Evolutionary conservation across 2,888 invertebrate genomes (phyloP).

Genomic region (Mesochorus sp.): DNA sequence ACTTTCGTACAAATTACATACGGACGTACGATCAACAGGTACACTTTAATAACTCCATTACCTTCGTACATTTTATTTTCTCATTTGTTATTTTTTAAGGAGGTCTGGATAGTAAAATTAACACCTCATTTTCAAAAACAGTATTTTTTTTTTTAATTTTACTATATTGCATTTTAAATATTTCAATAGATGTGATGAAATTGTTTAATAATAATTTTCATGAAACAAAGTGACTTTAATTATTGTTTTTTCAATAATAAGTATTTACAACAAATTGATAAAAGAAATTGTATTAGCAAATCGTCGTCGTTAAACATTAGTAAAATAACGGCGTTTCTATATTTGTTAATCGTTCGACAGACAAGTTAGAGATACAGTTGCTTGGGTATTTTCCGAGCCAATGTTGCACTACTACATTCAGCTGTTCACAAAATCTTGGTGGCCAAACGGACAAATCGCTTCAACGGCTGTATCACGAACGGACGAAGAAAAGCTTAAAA

Average conservation of each 20-base stretch:
- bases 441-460: constrained; percentile 92
- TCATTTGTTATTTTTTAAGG: too few species aligned
- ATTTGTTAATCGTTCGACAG: constrained; percentile 81
- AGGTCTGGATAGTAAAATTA: too few species aligned
- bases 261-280: background rate
- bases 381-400: constrained; percentile 94
- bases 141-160: too few species aligned
- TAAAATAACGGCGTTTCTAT: too few species aligned
- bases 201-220: too few species aligned
- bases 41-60: too few species aligned
- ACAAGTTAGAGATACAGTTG: constrained; percentile 93
- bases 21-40: constrained; percentile 95
- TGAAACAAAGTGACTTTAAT: constrained; percentile 39
- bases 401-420: constrained; percentile 95
- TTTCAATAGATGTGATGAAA: too few species aligned
- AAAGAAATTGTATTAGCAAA: too few species aligned
- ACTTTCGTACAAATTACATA: constrained; percentile 96
- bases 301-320: too few species aligned
- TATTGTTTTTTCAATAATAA: background rate
- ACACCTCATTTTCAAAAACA: too few species aligned
- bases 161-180: too few species aligned
- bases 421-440: constrained; percentile 92
- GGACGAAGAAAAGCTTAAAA: constrained; percentile 87
- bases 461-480: constrained; percentile 83
- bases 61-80: too few species aligned